These are phyloP conservation scores for Olivierus martensii DNA, from an alignment of 1,140 invertebrate genomes.

Conservation along the genomic window DNA sequence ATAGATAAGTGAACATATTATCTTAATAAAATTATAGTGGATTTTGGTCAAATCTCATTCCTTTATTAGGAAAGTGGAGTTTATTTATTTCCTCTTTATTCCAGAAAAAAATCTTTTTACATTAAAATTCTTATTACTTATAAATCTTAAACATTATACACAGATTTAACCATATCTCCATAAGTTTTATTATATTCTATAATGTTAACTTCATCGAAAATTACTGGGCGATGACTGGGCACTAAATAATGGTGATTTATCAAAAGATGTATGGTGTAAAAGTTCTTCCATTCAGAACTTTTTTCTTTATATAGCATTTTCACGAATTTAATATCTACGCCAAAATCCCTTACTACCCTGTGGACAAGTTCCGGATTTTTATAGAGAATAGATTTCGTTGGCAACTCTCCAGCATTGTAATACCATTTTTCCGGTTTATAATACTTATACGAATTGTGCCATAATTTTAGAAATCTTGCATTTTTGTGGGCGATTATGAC, in stretches of 20 bases:
- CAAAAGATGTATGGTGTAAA: conserved; percentile 24
- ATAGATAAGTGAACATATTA: no score
- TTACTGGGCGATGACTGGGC: conserved; percentile 7
- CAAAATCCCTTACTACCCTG: conserved; percentile 22
- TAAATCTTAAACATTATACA: no score
- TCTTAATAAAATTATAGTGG: no score
- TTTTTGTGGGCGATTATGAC: conserved; percentile 25
- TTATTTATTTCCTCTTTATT: no score
- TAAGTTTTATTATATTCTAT: conserved; percentile 24
- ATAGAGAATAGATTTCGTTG: conserved; percentile 22
- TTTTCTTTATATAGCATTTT: conserved; percentile 19
- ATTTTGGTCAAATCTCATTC: no score
- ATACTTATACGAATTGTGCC: conserved; percentile 23
- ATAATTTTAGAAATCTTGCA: conserved; percentile 24
- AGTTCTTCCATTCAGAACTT: conserved; percentile 20
- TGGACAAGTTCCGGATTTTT: conserved; percentile 24
- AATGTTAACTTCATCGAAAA: conserved; percentile 26
- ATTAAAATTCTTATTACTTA: no score
- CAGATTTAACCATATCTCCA: conserved; percentile 25
- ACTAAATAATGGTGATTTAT: conserved; percentile 23
- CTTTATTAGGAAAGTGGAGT: no score
- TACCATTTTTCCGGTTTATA: conserved; percentile 24
- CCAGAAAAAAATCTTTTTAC: no score
- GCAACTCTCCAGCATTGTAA: conserved; percentile 27
- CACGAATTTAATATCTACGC: conserved; percentile 22